phyloP scores from a whole-genome alignment of 2,797 vertebrate genomes.

The Pithecia hirsuta region DNA sequence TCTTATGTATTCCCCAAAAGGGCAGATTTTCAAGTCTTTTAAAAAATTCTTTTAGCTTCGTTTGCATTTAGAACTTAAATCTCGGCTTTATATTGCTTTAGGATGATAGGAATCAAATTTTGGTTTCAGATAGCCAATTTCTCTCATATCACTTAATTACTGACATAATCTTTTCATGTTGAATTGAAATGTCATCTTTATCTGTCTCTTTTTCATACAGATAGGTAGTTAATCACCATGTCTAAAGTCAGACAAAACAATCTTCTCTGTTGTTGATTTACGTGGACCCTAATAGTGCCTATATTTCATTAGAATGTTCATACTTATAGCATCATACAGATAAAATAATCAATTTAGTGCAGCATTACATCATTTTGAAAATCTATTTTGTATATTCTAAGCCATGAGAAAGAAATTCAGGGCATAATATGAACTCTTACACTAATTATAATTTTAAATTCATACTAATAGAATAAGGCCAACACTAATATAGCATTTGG shows the following conservation, averaged over 20 bases:
- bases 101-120: background rate
- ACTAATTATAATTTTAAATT: background rate
- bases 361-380: background rate
- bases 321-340: background rate
- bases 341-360: background rate
- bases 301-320: background rate
- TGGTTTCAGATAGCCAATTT: background rate
- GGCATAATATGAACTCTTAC: background rate
- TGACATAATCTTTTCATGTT: background rate
- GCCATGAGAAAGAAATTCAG: background rate
- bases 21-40: background rate
- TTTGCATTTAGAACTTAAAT: background rate
- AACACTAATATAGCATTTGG: background rate
- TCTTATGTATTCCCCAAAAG: too few species aligned
- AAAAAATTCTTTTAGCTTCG: background rate
- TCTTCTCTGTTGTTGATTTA: background rate
- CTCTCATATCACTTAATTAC: background rate
- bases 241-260: background rate
- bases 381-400: background rate
- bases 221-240: background rate
- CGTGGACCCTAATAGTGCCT: background rate
- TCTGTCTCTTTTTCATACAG: background rate
- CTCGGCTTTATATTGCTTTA: background rate
- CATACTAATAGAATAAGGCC: background rate
- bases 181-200: background rate